phyloP scores from a whole-genome alignment of 1,140 invertebrate genomes.

The Cydia amplana region DNA sequence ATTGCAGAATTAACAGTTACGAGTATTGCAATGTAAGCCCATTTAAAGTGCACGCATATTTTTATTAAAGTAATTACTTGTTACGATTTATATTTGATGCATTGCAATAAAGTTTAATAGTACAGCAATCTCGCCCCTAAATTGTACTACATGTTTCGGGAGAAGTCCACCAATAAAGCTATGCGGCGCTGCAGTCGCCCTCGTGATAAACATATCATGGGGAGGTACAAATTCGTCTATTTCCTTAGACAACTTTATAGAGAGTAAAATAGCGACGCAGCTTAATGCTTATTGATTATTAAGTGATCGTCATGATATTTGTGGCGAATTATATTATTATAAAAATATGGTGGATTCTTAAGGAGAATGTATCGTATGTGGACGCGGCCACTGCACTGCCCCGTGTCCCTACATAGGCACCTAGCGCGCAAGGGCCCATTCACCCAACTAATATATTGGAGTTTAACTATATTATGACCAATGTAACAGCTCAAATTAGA shows the following conservation, averaged over 20 bases:
- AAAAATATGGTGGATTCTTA: background rate
- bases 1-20: background rate
- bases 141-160: background rate
- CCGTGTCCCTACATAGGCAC: background rate
- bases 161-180: background rate
- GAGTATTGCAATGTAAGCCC: background rate
- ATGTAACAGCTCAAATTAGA: background rate
- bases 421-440: background rate
- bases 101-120: background rate
- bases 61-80: constrained; percentile 4
- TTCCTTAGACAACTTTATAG: background rate
- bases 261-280: background rate
- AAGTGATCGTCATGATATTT: constrained; percentile 9
- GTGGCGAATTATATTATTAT: constrained; percentile 20
- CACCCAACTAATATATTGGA: background rate
- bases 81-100: background rate
- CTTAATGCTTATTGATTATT: constrained; percentile 5
- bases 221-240: background rate
- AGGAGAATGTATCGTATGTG: background rate
- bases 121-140: background rate
- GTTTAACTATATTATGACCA: background rate
- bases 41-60: background rate
- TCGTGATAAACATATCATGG: background rate
- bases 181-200: background rate
- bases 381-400: background rate